Conservation (phyloP, 2,113 vertebrate species). For the Bothrops jararaca region DNA sequence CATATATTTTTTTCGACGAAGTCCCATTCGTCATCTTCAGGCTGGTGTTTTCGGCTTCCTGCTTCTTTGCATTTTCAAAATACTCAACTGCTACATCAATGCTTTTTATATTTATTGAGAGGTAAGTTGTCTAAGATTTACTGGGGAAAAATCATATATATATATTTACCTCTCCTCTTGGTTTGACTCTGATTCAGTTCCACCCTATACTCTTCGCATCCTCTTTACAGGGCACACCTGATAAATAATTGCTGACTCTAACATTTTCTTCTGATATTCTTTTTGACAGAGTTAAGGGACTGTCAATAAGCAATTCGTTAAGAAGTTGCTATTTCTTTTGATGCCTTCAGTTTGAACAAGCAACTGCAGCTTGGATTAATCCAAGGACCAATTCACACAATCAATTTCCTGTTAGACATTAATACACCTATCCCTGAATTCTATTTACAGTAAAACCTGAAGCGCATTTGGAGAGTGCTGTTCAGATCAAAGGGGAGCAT, state of each 20-base stretch:
- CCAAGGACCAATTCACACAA: not conserved
- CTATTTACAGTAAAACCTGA: not conserved
- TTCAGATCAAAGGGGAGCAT: not conserved
- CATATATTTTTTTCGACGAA: no score
- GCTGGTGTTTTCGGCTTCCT: no score
- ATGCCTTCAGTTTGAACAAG: slow-evolving; percentile 43
- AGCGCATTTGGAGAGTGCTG: not conserved
- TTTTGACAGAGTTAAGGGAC: slow-evolving; percentile 57
- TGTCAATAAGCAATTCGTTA: slow-evolving; percentile 58
- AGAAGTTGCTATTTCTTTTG: slow-evolving; percentile 37
- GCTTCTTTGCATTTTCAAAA: not conserved
- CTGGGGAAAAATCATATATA: not conserved
- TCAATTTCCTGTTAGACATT: not conserved
- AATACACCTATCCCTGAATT: not conserved
- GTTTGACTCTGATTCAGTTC: slow-evolving; percentile 1
- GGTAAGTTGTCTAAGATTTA: not conserved
- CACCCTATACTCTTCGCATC: slow-evolving; percentile 39
- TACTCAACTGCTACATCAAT: not conserved
- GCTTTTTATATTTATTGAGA: not conserved
- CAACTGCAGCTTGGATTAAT: slow-evolving; percentile 28
- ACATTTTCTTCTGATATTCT: slow-evolving; percentile 25
- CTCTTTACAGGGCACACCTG: not conserved
- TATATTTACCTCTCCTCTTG: not conserved
- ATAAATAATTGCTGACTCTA: slow-evolving; percentile 45
- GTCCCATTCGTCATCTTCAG: no score